Evolutionary conservation across 2,113 vertebrate genomes (phyloP).

Genomic region (Planiliza haematocheilus): DNA sequence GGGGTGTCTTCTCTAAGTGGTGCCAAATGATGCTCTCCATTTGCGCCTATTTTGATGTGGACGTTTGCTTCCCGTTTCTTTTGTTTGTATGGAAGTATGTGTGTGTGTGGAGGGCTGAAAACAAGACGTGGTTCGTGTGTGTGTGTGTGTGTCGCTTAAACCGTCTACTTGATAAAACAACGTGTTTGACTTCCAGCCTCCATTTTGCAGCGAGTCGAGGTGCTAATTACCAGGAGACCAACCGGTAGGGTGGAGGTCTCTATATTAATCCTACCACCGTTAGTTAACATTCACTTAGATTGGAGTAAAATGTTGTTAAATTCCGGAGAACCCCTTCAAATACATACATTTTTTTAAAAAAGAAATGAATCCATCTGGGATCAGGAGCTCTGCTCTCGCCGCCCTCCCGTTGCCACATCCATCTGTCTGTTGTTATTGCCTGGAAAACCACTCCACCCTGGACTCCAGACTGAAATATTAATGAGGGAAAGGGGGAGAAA

Average conservation of each 20-base stretch:
- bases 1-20: too few relatives aligned
- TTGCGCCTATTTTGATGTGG: too few relatives aligned
- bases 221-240: slow-evolving; percentile 12
- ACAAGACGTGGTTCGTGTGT: too few relatives aligned
- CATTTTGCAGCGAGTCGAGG: slow-evolving; percentile 50
- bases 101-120: too few relatives aligned
- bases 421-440: slow-evolving; percentile 51
- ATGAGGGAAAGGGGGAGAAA: slow-evolving; percentile 23
- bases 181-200: slow-evolving; percentile 25
- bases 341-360: slow-evolving; percentile 8
- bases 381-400: slow-evolving; percentile 21
- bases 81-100: background rate
- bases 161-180: background rate
- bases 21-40: too few relatives aligned
- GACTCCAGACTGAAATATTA: slow-evolving; percentile 43
- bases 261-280: background rate
- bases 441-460: slow-evolving; percentile 34
- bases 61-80: background rate
- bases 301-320: background rate
- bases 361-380: background rate
- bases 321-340: slow-evolving; percentile 16
- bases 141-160: background rate
- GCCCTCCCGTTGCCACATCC: slow-evolving; percentile 50
- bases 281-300: background rate
- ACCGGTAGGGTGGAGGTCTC: background rate